These are phyloP conservation scores for Oreortyx pictus DNA, from an alignment of 2,797 vertebrate species.

Conservation along the genomic window DNA sequence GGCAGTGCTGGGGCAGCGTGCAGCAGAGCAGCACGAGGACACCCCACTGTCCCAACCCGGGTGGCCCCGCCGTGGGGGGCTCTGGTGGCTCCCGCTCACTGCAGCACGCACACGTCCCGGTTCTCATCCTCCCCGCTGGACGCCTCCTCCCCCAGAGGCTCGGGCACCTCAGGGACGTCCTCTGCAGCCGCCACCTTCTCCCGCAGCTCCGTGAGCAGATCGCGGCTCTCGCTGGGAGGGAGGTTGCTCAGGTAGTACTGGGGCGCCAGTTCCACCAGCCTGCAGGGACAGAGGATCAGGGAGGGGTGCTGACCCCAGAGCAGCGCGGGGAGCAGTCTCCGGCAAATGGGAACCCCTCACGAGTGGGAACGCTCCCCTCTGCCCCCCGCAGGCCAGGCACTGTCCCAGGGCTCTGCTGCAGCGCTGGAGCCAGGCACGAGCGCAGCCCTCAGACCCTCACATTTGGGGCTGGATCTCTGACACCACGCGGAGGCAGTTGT, in stretches of 20 bases:
- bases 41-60: not conserved
- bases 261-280: slow-evolving; percentile 91
- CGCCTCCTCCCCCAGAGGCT: accelerated
- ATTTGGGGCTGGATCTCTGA: slow-evolving; percentile 92
- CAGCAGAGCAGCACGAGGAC: not conserved
- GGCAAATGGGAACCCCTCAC: accelerated
- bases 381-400: not conserved
- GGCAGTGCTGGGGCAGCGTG: too few species aligned
- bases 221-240: slow-evolving; percentile 91
- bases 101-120: slow-evolving; percentile 74
- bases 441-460: slow-evolving; percentile 77
- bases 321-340: not conserved
- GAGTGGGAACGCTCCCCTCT: accelerated
- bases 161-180: accelerated
- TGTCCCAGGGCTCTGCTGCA: accelerated
- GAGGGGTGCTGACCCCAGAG: accelerated
- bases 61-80: accelerated
- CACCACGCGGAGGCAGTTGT: slow-evolving; percentile 92
- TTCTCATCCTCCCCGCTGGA: not conserved
- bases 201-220: slow-evolving; percentile 89
- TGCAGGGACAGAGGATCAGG: slow-evolving; percentile 31
- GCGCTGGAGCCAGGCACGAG: accelerated
- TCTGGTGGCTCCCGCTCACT: slow-evolving; percentile 65
- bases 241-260: slow-evolving; percentile 95
- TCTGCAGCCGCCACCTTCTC: slow-evolving; percentile 67